These are phyloP conservation scores for Zaprionus ornatus DNA, from an alignment of 1,140 invertebrate species.

Conservation along the genomic window DNA sequence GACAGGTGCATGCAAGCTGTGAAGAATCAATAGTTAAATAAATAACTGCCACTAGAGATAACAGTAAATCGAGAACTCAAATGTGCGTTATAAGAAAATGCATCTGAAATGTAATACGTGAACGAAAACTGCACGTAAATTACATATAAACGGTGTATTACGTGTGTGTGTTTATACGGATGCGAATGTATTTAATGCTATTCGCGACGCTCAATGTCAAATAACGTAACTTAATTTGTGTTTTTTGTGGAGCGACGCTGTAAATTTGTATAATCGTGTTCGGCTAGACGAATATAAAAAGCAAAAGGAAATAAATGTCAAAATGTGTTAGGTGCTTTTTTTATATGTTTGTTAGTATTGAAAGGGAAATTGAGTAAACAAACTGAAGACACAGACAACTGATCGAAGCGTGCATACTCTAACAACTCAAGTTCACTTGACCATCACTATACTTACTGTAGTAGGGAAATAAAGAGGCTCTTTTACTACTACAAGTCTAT, in stretches of 20 bases:
- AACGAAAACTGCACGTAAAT: slow-evolving; percentile 11
- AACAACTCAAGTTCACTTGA: neutral
- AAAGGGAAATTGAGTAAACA: slow-evolving; percentile 2
- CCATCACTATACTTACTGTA: too few species aligned
- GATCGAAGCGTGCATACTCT: neutral
- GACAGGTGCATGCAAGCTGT: slow-evolving; percentile 5
- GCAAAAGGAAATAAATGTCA: slow-evolving; percentile 6
- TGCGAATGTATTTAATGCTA: neutral
- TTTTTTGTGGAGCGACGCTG: slow-evolving; percentile 17
- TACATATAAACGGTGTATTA: neutral
- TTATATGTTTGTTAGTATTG: neutral
- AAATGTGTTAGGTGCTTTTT: neutral
- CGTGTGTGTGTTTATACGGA: neutral
- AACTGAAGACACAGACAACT: neutral
- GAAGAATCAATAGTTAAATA: neutral
- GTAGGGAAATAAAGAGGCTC: too few species aligned
- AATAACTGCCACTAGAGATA: slow-evolving; percentile 11
- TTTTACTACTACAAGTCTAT: neutral
- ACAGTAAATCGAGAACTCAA: slow-evolving; percentile 20
- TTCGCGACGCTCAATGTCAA: slow-evolving; percentile 10
- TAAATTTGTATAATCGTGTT: slow-evolving; percentile 7
- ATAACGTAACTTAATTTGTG: slow-evolving; percentile 15
- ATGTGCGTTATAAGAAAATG: slow-evolving; percentile 1
- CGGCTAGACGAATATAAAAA: slow-evolving; percentile 1
- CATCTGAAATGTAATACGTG: slow-evolving; percentile 9